Conservation (phyloP, 2,888 invertebrate genomes). For the Charanyca ferruginea region DNA sequence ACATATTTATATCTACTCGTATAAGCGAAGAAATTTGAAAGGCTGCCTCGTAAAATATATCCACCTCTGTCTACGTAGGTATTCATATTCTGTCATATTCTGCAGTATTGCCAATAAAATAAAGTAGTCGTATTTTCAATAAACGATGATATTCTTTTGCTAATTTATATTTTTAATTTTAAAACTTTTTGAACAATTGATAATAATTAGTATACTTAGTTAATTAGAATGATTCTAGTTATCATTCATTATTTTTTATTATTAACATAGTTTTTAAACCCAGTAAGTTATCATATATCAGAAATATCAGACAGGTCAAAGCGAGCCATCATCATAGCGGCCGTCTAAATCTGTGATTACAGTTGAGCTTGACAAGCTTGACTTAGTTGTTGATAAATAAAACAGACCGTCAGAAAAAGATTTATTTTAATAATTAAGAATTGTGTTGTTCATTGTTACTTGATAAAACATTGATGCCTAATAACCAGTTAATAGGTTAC, state of each 20-base stretch:
- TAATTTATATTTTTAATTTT: conserved; percentile 22
- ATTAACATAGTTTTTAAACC: no score
- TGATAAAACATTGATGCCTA: neutral
- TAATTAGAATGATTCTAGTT: no score
- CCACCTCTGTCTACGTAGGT: conserved; percentile 59
- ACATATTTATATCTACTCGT: conserved; percentile 67
- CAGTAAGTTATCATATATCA: neutral
- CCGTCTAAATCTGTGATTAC: no score
- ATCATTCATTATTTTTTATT: neutral
- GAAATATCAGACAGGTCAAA: neutral
- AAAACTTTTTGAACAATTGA: neutral
- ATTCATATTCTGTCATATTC: conserved; percentile 58
- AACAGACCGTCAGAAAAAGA: neutral
- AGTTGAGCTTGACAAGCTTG: neutral
- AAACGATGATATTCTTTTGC: conserved; percentile 36
- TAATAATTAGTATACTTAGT: no score
- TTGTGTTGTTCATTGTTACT: neutral
- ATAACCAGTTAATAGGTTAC: neutral
- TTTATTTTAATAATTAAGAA: neutral
- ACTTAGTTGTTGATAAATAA: neutral
- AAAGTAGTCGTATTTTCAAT: conserved; percentile 59
- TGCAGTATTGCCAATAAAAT: conserved; percentile 62
- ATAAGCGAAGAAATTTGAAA: conserved; percentile 69
- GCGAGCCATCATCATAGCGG: neutral
- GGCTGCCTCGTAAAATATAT: conserved; percentile 66